These are phyloP conservation scores for Conus betulinus DNA, from an alignment of 1,140 invertebrate species.

Conservation along the genomic window DNA sequence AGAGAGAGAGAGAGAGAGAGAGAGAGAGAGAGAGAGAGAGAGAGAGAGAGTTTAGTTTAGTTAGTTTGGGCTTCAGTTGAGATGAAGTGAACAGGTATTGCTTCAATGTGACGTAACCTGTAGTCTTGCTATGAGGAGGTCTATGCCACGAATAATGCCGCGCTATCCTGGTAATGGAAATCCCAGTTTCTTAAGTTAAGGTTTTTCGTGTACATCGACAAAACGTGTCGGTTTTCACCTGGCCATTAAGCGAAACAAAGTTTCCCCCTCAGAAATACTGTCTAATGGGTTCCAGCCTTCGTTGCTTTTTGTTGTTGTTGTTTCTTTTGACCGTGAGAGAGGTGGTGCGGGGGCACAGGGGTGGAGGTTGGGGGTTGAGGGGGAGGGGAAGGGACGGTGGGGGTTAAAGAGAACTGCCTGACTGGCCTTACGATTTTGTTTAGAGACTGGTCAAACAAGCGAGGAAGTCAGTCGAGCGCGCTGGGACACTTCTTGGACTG, in stretches of 20 bases:
- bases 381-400: not conserved
- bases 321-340: not conserved
- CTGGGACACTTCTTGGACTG: too few relatives aligned
- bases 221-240: not conserved
- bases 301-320: too few relatives aligned
- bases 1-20: not conserved
- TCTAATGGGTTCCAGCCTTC: not conserved
- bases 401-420: not conserved
- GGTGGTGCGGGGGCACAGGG: not conserved
- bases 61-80: not conserved
- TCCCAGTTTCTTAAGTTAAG: not conserved
- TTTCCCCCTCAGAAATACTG: not conserved
- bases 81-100: not conserved
- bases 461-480: not conserved
- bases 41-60: too few relatives aligned
- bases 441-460: not conserved
- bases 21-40: not conserved
- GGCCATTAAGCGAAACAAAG: not conserved
- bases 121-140: too few relatives aligned
- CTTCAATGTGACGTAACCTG: not conserved
- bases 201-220: not conserved
- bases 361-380: too few relatives aligned
- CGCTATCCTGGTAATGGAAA: not conserved
- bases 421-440: not conserved
- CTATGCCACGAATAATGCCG: too few relatives aligned